Base-by-base conservation (phyloP, 2,888 invertebrate genomes). In the Apotomis turbidana region DNA sequence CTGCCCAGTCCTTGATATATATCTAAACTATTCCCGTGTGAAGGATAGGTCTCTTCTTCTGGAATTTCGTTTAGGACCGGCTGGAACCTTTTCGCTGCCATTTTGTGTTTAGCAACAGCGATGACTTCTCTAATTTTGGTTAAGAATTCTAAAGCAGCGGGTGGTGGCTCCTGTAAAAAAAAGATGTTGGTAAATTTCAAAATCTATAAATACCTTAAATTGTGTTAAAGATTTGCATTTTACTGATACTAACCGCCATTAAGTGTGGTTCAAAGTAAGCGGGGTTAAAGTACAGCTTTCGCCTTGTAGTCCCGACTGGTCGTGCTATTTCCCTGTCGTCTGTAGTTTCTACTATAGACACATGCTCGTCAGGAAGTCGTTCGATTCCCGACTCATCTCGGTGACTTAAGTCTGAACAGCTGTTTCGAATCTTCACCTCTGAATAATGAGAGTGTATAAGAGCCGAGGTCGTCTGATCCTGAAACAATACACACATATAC, bases 261-360 rank as follows among this genome's bases (percentile, higher is more conserved):
- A 97, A 87, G 78, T 98, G 97, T 41, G 97, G 97, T 85, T 98
- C 98, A 82, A 98, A 98, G 85, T 98, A 98, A 6, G 98, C 97
- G 0, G 97, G 97, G 86, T 97, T 98, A 82, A 98, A 98, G 84
- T 97, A 98, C 3, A 98, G 92, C 83, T 97, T 97, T 77, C 96
- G 94, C 68, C 97, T 93, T 0, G 96, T 95, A 41, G 95, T 95
- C 10, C 96, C 97, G 74, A 95, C 95, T 10, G 95, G 95, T 78
- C 95, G 92, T 9, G 96, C 91, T 77, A 96, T 96, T 77, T 95
- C 94, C 73, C 95, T 91, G 64, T 96, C 96, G 75, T 96, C 96
- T 75, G 96, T 94, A 5, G 97, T 97, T 88, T 97, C 97, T 8
- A 97, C 95, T 71, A 97, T 97, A 2, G 97, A 96, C 8, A 97